Conservation (phyloP, 2,888 invertebrate species). For the Andricus quercusramuli region DNA sequence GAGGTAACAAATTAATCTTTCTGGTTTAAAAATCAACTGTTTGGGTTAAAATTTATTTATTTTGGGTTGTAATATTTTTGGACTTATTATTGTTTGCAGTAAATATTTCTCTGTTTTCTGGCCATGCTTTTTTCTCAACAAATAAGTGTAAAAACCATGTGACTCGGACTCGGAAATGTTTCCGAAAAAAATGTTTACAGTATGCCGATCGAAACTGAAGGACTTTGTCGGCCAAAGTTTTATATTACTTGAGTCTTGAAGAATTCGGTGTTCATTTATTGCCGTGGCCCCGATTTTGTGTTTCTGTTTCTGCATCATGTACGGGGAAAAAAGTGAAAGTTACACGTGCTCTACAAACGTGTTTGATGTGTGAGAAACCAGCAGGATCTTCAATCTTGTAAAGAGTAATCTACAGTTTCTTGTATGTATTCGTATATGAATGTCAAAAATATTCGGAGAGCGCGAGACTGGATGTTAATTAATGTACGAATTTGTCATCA, state of each 20-base stretch:
- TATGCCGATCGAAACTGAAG: background rate
- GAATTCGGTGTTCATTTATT: slow-evolving; percentile 17
- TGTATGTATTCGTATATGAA: background rate
- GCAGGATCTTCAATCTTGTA: background rate
- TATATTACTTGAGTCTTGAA: background rate
- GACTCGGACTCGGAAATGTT: too few species aligned
- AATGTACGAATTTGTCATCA: slow-evolving; percentile 22
- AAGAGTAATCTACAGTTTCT: background rate
- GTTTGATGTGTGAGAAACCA: background rate
- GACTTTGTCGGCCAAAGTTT: background rate
- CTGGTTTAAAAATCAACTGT: too few species aligned
- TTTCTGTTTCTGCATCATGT: slow-evolving; percentile 3
- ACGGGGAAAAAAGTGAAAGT: slow-evolving; percentile 22
- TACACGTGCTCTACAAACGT: slow-evolving; percentile 15
- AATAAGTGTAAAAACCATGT: too few species aligned
- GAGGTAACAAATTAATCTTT: too few species aligned
- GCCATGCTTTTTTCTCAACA: too few species aligned
- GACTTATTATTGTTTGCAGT: too few species aligned
- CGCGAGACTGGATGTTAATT: slow-evolving; percentile 1
- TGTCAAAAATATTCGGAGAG: background rate
- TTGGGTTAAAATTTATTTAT: too few species aligned
- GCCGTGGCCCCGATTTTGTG: background rate
- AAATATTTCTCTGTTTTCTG: too few species aligned
- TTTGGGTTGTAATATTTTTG: too few species aligned
- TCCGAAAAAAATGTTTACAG: too few species aligned